Evolutionary conservation across 2,113 vertebrate genomes (phyloP).

Genomic region (Genyomyrus donnyi): DNA sequence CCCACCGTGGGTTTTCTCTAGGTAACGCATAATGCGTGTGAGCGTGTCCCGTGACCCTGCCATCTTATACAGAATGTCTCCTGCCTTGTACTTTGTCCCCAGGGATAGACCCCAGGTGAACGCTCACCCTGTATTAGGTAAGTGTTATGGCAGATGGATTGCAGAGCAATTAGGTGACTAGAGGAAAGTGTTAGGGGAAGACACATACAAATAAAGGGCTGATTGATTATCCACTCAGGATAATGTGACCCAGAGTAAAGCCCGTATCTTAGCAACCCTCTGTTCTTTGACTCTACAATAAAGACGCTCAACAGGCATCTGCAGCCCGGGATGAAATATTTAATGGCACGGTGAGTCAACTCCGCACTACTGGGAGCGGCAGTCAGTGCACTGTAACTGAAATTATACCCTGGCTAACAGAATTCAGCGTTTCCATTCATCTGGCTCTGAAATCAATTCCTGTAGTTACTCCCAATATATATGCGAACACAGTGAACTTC

Average conservation of each 20-base stretch:
- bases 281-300: neutral
- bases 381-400: neutral
- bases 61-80: neutral
- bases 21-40: neutral
- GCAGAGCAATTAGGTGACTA: neutral
- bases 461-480: neutral
- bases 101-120: neutral
- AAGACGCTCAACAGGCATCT: neutral
- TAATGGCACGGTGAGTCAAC: neutral
- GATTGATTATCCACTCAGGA: neutral
- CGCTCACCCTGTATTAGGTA: neutral
- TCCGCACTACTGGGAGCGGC: neutral
- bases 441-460: neutral
- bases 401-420: neutral
- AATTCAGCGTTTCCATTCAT: neutral
- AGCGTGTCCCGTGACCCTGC: neutral
- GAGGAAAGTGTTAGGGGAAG: neutral
- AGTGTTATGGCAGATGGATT: neutral
- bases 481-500: neutral
- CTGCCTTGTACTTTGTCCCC: neutral
- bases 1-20: neutral
- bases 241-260: neutral
- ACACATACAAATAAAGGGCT: neutral
- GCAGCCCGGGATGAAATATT: neutral
- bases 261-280: slow-evolving; percentile 1